A percentile compares a stretch with the other conserved stretches of the same genome.
These are phyloP conservation scores for Heteromurus nitidus DNA, from an alignment of 2,888 invertebrate genomes.

Conservation along the genomic window DNA sequence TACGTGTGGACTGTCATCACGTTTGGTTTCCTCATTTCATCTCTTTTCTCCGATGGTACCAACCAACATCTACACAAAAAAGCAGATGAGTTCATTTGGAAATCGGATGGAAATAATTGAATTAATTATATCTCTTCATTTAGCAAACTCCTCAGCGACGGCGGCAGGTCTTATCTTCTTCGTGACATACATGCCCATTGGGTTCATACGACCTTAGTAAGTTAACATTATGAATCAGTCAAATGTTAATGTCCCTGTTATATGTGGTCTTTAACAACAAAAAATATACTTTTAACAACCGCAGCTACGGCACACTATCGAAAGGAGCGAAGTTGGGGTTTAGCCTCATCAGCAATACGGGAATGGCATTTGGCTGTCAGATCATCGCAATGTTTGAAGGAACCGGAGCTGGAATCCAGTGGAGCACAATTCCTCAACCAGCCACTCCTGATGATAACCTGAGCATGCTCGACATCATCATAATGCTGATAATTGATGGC, in stretches of 20 bases:
- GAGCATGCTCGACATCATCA: conserved; percentile 82
- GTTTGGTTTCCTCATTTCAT: conserved; percentile 87
- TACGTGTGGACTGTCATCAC: conserved; percentile 84
- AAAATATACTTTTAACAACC: no score
- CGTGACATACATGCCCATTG: conserved; percentile 83
- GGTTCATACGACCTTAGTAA: conserved; percentile 82
- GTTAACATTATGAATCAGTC: no score
- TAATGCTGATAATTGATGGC: conserved; percentile 84
- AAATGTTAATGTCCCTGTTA: no score
- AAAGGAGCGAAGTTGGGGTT: conserved; percentile 80
- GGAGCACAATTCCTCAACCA: conserved; percentile 80
- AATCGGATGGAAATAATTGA: no score
- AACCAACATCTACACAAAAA: no score
- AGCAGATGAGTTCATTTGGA: no score
- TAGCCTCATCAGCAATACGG: conserved; percentile 85
- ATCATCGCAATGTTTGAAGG: conserved; percentile 84
- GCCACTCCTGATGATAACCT: conserved; percentile 83
- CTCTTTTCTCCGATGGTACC: conserved; percentile 88
- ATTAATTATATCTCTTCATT: no score
- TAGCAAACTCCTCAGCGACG: conserved; percentile 87
- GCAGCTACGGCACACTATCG: conserved; percentile 53
- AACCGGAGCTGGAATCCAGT: conserved; percentile 79
- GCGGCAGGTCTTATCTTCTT: conserved; percentile 87
- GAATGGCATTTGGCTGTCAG: conserved; percentile 87
- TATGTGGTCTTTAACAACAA: no score